Evolutionary conservation across 2,888 invertebrate species (phyloP), one percentile per base, ranked within the genome.

Genomic region (Cremastinae sp.): DNA sequence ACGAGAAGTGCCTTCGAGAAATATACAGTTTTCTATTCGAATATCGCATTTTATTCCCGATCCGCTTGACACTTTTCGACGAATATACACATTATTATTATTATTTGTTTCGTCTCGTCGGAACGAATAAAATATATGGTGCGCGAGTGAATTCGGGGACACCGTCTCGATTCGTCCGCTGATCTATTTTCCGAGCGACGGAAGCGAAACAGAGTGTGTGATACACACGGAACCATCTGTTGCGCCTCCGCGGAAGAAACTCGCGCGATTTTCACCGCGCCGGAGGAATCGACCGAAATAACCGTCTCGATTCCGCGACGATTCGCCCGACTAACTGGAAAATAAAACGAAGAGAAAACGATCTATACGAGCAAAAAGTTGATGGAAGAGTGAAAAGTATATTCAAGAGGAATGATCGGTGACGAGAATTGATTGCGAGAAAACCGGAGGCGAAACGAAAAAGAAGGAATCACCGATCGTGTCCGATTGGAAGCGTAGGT

Each of bases 161-260:
- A 2, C 12, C 14, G 49, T 10, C 18, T 49, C 49, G 28, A 34
- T 45, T 28, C 5, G 28, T 20, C 9, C 45, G 58, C 20, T 56
- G 47, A 54, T 54, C 18, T 54, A 43, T 54, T 66, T 66, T 54
- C 47, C 20, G 47, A 47, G 43, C 54, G 68, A 56, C 47, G 51
- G 64, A 64, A 53, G 38, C 8, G 41, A 49, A 47, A 51, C 18
- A 49, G 14, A 59, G 20, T n/a, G 14, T 12, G 12, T 38, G 12
- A 58, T 49, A 49, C 28, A 38, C 41, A n/a, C 59, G 69, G 41
- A 69, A 69, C 69, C 58, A 69, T 69, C 69, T 69, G 69, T 69
- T 69, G 69, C 69, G 49, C 51, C 58, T 59, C 22, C 20, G 28
- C 14, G 16, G n/a, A 59, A 59, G 59, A 28, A 59, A 69, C n/a